These are phyloP conservation scores for Galeopterus variegatus DNA, from an alignment of 2,113 vertebrate genomes.

Conservation along the genomic window DNA sequence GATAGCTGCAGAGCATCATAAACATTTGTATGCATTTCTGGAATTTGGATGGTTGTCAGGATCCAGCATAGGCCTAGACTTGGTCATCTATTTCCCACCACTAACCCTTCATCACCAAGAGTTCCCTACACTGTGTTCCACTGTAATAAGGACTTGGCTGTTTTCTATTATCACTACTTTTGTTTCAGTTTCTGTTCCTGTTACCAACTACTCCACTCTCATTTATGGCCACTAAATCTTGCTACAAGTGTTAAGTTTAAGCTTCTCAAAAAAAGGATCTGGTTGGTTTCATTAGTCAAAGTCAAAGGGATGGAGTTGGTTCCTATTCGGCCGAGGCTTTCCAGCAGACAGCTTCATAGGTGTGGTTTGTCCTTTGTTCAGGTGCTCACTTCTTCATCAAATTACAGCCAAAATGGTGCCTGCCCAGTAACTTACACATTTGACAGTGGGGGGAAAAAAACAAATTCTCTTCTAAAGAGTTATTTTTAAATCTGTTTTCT, in stretches of 20 bases:
- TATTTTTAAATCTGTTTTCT: neutral
- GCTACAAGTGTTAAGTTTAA: neutral
- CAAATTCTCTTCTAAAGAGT: neutral
- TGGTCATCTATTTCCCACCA: neutral
- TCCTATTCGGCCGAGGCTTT: neutral
- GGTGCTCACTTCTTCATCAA: neutral
- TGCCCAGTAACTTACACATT: neutral
- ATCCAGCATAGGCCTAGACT: neutral
- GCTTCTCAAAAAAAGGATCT: neutral
- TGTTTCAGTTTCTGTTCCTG: neutral
- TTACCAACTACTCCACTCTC: neutral
- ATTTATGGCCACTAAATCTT: neutral
- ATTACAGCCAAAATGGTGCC: neutral
- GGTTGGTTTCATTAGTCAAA: neutral
- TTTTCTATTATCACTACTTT: constrained; percentile 19
- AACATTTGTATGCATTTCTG: neutral
- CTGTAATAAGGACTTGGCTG: neutral
- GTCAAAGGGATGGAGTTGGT: neutral
- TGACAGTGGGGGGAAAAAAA: neutral
- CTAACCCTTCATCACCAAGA: neutral
- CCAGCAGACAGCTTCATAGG: neutral
- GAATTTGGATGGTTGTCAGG: neutral
- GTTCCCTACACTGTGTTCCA: neutral
- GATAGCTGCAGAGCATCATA: neutral
- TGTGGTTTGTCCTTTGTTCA: neutral